Conservation (phyloP, 23 tunicate species). For the Clavelina lepadiformis region DNA sequence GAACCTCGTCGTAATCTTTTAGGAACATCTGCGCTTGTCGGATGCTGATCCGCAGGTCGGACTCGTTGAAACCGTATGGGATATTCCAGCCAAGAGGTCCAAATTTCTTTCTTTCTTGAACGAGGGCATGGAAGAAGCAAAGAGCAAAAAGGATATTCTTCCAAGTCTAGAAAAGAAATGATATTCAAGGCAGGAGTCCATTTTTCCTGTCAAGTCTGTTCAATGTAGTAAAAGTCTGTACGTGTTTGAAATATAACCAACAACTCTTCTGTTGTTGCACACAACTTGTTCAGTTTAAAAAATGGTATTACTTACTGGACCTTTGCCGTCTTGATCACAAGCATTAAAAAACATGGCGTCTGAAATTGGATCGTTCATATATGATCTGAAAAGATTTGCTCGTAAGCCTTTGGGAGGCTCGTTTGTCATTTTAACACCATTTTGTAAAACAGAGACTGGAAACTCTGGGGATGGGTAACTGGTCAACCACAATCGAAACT, state of each 20-base stretch:
- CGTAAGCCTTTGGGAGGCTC: conserved; percentile 90
- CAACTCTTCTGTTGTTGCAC: no score
- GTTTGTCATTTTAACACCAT: conserved; percentile 90
- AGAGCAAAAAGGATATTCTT: conserved; percentile 72
- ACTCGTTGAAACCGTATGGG: conserved; percentile 85
- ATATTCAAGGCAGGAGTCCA: no score
- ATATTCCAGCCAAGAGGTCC: conserved; percentile 92
- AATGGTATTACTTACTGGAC: conserved; percentile 27
- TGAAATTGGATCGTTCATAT: conserved; percentile 75
- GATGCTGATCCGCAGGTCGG: conserved; percentile 77
- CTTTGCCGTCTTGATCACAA: conserved; percentile 33
- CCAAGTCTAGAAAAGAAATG: conserved; percentile 51
- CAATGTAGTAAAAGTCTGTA: neutral
- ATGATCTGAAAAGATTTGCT: conserved; percentile 71
- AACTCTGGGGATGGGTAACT: conserved; percentile 84
- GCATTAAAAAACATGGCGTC: conserved; percentile 66
- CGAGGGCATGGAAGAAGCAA: conserved; percentile 88
- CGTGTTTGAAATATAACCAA: no score
- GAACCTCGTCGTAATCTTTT: conserved; percentile 82
- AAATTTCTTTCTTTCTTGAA: conserved; percentile 80
- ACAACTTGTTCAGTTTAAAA: no score
- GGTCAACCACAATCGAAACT: conserved; percentile 80
- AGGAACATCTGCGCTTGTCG: conserved; percentile 83
- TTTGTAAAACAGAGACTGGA: conserved; percentile 76
- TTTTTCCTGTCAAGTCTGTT: neutral